Evolutionary conservation across 2,888 invertebrate species (phyloP), one percentile per base, ranked within the genome.

Genomic region (Drepanosiphum platanoidis): DNA sequence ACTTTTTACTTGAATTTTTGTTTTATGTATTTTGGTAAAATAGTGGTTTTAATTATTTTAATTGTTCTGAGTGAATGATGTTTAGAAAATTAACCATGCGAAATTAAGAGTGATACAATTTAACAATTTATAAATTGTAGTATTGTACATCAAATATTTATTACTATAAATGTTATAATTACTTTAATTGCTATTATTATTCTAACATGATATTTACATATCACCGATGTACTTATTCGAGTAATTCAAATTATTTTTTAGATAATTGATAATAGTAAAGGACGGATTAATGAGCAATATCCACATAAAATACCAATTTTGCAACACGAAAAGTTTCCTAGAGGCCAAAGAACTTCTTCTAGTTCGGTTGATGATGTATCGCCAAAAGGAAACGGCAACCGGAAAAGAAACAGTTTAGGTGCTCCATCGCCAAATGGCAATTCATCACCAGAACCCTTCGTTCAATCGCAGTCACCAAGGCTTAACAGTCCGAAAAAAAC

Each of bases 271-370:
- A 84, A 84, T 5, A 77, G 58, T 9, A 84, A 84, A 77, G 84
- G 84, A 1, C 84, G 84, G 30, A 77, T 84, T 11, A 84, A 84
- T 77, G 84, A 84, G 27, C 84, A 84, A 39, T 84, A 84, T 58
- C 84, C 84, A 1, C 52, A 84, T 32, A 75, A 84, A 68, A 84
- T 84, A 39, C 84, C 84, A 52, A 84, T 84, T 34, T 58, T 84
- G 58, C 75, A 68, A 58, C 68, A 77, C 39, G 84, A 84, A 77
- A 77, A 22, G 9, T 70, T 64, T 39, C 68, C 84, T 9, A 77
- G 68, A 52, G 30, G 58, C n/a, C 30, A 52, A 58, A 84, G 36
- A 68, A 68, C 77, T 42, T 77, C 75, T 7, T 74, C 75, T 34
- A 77, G 75, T 68, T 81, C 81, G 2, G 7, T 30, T 30, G 84